These are phyloP conservation scores for Buathra laborator DNA, from an alignment of 2,888 invertebrate genomes.

Conservation along the genomic window DNA sequence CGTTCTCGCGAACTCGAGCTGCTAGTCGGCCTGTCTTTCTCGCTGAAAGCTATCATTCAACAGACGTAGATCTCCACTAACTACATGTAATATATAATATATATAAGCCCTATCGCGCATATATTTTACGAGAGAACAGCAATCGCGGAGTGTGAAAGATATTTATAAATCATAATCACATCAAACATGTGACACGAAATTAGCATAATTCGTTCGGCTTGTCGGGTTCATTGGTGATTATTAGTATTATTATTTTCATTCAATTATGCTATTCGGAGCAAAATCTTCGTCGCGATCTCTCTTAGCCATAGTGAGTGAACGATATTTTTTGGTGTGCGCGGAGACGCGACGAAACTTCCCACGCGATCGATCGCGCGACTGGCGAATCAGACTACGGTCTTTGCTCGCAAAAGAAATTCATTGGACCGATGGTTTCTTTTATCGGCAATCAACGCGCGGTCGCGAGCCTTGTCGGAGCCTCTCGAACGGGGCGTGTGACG, in stretches of 20 bases:
- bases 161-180: conserved; percentile 63
- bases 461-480: background rate
- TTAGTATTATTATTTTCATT: conserved; percentile 62
- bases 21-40: conserved; percentile 57
- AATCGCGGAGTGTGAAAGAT: background rate
- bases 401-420: conserved; percentile 20
- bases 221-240: conserved; percentile 46
- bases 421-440: conserved; percentile 41
- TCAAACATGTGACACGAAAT: conserved; percentile 56
- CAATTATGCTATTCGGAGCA: conserved; percentile 48
- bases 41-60: conserved; percentile 66
- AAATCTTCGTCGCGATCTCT: conserved; percentile 53
- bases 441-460: conserved; percentile 25
- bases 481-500: background rate
- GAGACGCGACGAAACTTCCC: conserved; percentile 45
- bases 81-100: conserved; percentile 51
- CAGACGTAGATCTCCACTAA: conserved; percentile 37
- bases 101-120: background rate
- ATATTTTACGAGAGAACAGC: background rate
- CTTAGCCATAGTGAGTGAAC: background rate
- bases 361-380: conserved; percentile 51
- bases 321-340: conserved; percentile 29
- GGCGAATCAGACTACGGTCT: conserved; percentile 9
- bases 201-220: conserved; percentile 60
- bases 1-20: conserved; percentile 30